These are phyloP conservation scores for Galago senegalensis DNA, from an alignment of 2,797 vertebrate species.

Conservation along the genomic window DNA sequence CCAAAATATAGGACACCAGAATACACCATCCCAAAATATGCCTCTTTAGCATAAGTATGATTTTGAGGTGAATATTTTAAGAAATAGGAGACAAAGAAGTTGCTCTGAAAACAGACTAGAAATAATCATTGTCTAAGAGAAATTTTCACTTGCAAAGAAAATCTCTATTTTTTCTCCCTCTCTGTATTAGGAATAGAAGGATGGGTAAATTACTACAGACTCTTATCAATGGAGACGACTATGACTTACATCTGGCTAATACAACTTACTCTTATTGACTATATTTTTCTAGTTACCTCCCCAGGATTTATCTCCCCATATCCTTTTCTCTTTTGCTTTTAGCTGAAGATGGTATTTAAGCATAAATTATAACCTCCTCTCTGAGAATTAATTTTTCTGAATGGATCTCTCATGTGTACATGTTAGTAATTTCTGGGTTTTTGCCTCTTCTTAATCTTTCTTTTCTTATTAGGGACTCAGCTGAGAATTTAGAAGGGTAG, in stretches of 20 bases:
- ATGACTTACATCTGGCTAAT: not conserved
- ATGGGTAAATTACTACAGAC: not conserved
- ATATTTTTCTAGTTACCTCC: not conserved
- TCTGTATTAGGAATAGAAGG: not conserved
- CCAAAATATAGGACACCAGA: not conserved
- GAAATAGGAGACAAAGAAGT: not conserved
- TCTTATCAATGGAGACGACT: not conserved
- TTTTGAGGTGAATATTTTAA: not conserved
- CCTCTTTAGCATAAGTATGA: not conserved
- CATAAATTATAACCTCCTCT: not conserved
- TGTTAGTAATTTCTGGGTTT: not conserved
- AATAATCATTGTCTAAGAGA: not conserved
- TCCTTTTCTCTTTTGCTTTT: not conserved
- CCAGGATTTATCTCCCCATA: not conserved
- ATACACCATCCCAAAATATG: not conserved
- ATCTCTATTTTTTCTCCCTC: not conserved
- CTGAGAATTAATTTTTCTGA: not conserved
- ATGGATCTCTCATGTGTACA: not conserved
- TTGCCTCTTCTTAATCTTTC: constrained; percentile 15
- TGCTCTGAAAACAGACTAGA: not conserved
- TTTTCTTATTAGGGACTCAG: not conserved
- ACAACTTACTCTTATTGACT: not conserved
- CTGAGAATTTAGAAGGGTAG: not conserved
- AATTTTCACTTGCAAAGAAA: not conserved
- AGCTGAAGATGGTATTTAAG: not conserved